Evolutionary conservation across 2,797 vertebrate species (phyloP), one percentile per base, ranked within the genome.

Genomic region (Heliangelus exortis): DNA sequence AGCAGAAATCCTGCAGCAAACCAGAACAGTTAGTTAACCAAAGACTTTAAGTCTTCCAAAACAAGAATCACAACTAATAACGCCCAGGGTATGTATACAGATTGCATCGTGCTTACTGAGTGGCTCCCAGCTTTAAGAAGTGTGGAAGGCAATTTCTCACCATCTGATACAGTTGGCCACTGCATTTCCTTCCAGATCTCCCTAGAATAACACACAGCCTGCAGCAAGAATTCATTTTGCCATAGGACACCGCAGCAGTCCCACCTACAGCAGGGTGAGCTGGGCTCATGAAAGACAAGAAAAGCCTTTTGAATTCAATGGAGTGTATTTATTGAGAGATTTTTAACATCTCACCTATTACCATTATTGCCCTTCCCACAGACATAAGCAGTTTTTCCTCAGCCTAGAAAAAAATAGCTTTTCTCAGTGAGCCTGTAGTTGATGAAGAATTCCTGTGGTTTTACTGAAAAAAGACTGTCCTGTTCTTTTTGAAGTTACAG

Each of bases 271-370:
- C 59, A 53, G 31, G 9, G 17, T 41, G 17, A 83, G 41, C 29
- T 63, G 53, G 74, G 39, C 34, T 77, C 34, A 50, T 5, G 29
- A 79, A 86, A 57, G 57, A 90, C 63, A 77, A 59, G 61, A 47
- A 54, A 74, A 85, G 58, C 28, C 47, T 84, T 86, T 5, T 55
- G 13, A 85, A 50, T 84, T 84, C 61, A 81, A 31, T 8, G 10
- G n/a, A 63, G 6, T 84, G 74, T 31, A 39, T 95, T 96, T 96
- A 97, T 95, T 96, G 74, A 84, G 71, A 84, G 26, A 63, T 41
- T 67, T 92, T 34, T 31, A 88, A 72, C 36, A 77, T 45, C 84
- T 77, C 31, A 4, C 36, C 33, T 41, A 33, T 82, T 85, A 23
- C 72, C 31, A 48, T 71, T 62, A 71, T 14, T 86, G 34, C 61